Evolutionary conservation across 64 coral and sea anemone genomes (phyloP).

Genomic region (Acropora tenuis): DNA sequence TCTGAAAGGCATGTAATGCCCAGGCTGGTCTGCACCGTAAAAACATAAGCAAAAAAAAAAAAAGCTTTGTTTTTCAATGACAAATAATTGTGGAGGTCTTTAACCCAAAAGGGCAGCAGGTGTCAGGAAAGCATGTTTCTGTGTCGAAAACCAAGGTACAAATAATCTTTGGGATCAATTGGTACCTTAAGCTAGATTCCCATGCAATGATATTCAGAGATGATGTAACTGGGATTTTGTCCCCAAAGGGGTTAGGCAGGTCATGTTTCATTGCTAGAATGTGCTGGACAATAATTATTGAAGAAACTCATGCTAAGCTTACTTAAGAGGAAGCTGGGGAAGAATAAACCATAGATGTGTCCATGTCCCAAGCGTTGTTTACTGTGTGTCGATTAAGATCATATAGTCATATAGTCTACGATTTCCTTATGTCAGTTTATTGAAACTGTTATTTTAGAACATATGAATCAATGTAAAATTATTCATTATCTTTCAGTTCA

Average conservation of each 20-base stretch:
- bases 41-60: no score
- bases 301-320: not conserved
- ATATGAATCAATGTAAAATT: no score
- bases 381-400: not conserved
- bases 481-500: no score
- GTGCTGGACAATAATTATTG: not conserved
- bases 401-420: no score
- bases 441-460: no score
- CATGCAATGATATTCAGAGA: not conserved
- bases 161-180: not conserved
- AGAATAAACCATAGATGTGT: not conserved
- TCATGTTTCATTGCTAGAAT: not conserved
- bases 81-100: slow-evolving; percentile 12
- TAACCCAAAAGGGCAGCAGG: not conserved
- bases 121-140: not conserved
- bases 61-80: not conserved
- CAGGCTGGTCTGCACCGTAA: not conserved
- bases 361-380: not conserved
- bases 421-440: no score
- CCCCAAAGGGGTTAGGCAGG: slow-evolving; percentile 13
- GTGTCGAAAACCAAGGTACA: not conserved
- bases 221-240: not conserved
- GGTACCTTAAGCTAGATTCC: not conserved
- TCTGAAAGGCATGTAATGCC: not conserved
- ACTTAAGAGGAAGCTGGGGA: not conserved